Conservation (phyloP, 2,888 invertebrate species). For the Volucella inanis region DNA sequence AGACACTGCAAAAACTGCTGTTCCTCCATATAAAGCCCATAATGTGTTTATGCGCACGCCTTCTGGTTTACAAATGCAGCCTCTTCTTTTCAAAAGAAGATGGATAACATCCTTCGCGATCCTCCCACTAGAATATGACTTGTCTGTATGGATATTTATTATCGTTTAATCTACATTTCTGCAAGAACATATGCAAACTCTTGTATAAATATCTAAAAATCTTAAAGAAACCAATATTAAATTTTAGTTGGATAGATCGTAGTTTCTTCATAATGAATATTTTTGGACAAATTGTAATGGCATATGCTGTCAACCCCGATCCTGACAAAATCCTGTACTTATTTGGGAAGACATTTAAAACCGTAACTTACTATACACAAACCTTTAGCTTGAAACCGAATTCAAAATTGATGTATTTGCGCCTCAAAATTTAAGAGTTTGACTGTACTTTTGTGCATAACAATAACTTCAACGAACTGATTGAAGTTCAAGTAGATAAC, state of each 20-base stretch:
- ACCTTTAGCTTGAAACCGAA: slow-evolving; percentile 25
- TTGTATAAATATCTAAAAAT: too few species aligned
- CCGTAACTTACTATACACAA: slow-evolving; percentile 44
- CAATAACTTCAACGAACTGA: slow-evolving; percentile 12
- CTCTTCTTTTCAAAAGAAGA: background rate
- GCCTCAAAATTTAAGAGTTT: slow-evolving; percentile 70
- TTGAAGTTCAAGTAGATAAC: background rate
- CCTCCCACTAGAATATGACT: too few species aligned
- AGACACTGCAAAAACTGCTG: slow-evolving; percentile 14
- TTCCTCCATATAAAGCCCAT: background rate
- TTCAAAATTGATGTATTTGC: slow-evolving; percentile 52
- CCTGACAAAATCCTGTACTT: slow-evolving; percentile 69
- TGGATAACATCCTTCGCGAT: slow-evolving; percentile 4
- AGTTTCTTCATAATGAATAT: slow-evolving; percentile 77
- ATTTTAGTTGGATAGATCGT: background rate
- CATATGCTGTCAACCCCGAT: slow-evolving; percentile 75
- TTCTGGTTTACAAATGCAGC: background rate
- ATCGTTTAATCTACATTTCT: too few species aligned
- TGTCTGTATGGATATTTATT: too few species aligned
- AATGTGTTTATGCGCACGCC: slow-evolving; percentile 23
- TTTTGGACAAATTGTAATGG: slow-evolving; percentile 77
- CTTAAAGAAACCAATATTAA: too few species aligned
- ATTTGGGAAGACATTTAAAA: slow-evolving; percentile 1
- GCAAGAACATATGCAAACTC: too few species aligned
- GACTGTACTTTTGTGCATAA: slow-evolving; percentile 73